Percentiles rank a stretch among this genome's conserved stretches.
Evolutionary conservation across 2,113 vertebrate genomes (phyloP).

Genomic region (Coptodon rendalli): DNA sequence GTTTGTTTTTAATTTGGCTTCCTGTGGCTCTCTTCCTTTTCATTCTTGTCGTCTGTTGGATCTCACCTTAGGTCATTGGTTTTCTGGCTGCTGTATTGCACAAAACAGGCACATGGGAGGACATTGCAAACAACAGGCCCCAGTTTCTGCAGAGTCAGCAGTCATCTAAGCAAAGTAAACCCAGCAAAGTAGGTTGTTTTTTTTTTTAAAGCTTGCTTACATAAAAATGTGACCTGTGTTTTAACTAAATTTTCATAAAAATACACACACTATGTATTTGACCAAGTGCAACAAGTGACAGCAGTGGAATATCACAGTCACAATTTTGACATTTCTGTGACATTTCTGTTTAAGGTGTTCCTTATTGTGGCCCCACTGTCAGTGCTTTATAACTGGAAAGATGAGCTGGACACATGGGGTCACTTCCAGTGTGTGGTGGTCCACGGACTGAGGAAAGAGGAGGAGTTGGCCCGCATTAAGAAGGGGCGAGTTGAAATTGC

Average conservation of each 20-base stretch:
- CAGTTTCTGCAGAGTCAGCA: conserved; percentile 83
- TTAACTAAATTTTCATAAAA: background rate
- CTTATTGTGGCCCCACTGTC: conserved; percentile 93
- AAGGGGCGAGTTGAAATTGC: conserved; percentile 86
- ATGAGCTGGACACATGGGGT: conserved; percentile 94
- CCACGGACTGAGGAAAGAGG: conserved; percentile 86
- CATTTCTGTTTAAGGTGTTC: conserved; percentile 74
- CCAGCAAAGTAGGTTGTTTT: conserved; percentile 70
- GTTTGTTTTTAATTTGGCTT: background rate
- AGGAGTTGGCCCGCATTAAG: conserved; percentile 80
- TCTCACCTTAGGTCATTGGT: conserved; percentile 83
- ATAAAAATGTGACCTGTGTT: background rate
- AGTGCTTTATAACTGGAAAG: conserved; percentile 94
- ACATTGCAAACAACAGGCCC: conserved; percentile 90
- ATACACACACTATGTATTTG: background rate
- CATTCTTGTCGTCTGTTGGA: background rate
- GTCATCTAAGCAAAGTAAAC: conserved; percentile 48
- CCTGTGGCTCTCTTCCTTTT: background rate
- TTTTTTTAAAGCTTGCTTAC: background rate
- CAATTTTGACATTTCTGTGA: background rate
- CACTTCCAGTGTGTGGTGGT: conserved; percentile 84
- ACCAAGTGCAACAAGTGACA: background rate
- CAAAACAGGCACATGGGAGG: conserved; percentile 91
- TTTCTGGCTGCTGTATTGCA: conserved; percentile 89
- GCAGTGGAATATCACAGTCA: background rate